Base-by-base conservation (phyloP, 2,888 invertebrate species). In the Tipula vernalis region DNA sequence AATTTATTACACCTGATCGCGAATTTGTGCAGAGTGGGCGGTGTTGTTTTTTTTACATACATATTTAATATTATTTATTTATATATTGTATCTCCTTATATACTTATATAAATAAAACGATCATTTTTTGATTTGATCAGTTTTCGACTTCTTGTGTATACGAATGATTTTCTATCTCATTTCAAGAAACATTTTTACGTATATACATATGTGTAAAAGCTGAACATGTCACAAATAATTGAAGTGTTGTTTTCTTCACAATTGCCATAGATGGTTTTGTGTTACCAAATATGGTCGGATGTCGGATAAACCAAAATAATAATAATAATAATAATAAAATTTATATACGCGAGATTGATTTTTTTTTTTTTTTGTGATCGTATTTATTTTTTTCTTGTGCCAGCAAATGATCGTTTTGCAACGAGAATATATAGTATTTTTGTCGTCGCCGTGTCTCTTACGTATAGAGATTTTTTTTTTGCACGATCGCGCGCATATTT, bases 401-500 rank as follows among this genome's bases (percentile, higher is more conserved):
- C 71, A 71, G 28, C 71, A 28, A 71, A 71, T 71, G 71, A 71
- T 71, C 71, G 71, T 18, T 28, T 71, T 71, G 71, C 71, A 28
- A 71, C 71, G 71, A 28, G 71, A 71, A 28, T 28, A 71, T 71
- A 71, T 71, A 28, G 71, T 71, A 71, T 71, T 71, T 28, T 36
- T 84, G 84, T 84, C 84, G 84, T 84, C 84, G 84, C 84, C 84
- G 84, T 84, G 84, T 84, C 84, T 84, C 84, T 84, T 84, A 84
- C 84, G 36, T 84, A 84, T 1, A 84, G 36, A 36, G 15, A 15
- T 51, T 5, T 28, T 28, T 47, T 71, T 57, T 71, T 71, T 28
- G 71, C 28, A n/a, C 28, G 28, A 71, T 28, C 71, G 71, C 71
- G 71, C 28, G 71, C 71, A 71, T 28, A 71, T 71, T 71, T 71